phyloP scores from a whole-genome alignment of 2,888 invertebrate species.

The Drosophila tripunctata region DNA sequence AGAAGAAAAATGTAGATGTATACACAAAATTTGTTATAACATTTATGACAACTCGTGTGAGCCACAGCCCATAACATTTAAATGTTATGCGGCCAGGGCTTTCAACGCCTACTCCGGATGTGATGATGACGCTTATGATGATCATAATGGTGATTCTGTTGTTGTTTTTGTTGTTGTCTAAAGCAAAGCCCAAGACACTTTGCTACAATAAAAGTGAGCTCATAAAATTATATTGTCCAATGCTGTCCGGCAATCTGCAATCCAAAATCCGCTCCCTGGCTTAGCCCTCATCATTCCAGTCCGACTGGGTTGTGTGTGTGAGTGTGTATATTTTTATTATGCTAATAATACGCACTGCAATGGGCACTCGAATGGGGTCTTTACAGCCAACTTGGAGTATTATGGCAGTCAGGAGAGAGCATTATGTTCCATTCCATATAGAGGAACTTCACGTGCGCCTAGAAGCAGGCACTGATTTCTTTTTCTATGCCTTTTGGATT shows the following conservation, averaged over 20 bases:
- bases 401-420: constrained; percentile 41
- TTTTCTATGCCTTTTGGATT: constrained; percentile 1
- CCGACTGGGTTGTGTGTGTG: constrained; percentile 4
- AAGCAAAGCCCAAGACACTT: constrained; percentile 65
- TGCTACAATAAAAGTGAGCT: constrained; percentile 71
- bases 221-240: constrained; percentile 79
- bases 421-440: constrained; percentile 24
- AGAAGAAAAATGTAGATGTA: background rate
- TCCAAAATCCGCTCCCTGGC: constrained; percentile 36
- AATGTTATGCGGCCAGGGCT: constrained; percentile 64
- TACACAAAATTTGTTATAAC: constrained; percentile 62
- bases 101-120: constrained; percentile 58
- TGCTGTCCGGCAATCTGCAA: constrained; percentile 40
- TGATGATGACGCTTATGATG: constrained; percentile 37
- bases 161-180: constrained; percentile 33
- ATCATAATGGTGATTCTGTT: constrained; percentile 25
- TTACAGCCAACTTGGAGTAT: constrained; percentile 62
- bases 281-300: constrained; percentile 38
- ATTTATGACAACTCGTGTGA: constrained; percentile 61
- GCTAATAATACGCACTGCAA: constrained; percentile 82
- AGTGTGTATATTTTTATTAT: constrained; percentile 81
- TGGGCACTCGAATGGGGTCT: constrained; percentile 61
- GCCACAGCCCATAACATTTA: constrained; percentile 68
- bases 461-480: constrained; percentile 77
- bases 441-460: constrained; percentile 54